These are phyloP conservation scores for Papilio elwesi DNA, from an alignment of 2,888 invertebrate species.

Conservation along the genomic window DNA sequence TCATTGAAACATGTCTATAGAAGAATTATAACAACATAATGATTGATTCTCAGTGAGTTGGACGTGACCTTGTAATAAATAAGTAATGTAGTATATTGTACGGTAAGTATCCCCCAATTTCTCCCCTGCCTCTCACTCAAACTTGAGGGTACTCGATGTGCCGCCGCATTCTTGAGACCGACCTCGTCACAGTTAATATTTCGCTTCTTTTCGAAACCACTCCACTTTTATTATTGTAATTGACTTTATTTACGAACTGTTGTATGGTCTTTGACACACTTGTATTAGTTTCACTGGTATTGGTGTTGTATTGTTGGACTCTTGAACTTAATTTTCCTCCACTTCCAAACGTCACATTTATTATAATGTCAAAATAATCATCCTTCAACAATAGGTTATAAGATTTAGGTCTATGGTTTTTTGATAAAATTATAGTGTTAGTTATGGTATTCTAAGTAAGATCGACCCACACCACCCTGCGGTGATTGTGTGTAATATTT, in stretches of 20 bases:
- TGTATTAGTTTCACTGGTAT: too few species aligned
- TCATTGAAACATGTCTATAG: background rate
- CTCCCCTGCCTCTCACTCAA: background rate
- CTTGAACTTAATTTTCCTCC: too few species aligned
- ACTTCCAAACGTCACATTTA: too few species aligned
- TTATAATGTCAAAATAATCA: too few species aligned
- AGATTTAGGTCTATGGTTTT: too few species aligned
- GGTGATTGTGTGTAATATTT: too few species aligned
- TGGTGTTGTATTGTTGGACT: too few species aligned
- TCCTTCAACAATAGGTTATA: too few species aligned
- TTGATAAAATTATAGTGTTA: too few species aligned
- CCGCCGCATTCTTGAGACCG: slow-evolving; percentile 17
- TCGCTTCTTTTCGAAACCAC: background rate
- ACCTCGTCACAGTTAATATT: slow-evolving; percentile 14
- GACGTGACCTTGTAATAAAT: background rate
- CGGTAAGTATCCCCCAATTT: background rate
- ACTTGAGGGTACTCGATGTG: slow-evolving; percentile 8
- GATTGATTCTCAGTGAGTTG: background rate
- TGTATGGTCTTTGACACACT: background rate
- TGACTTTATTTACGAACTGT: slow-evolving; percentile 10
- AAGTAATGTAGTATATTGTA: background rate
- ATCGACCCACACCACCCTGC: too few species aligned
- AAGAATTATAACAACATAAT: background rate
- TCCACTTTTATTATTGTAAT: slow-evolving; percentile 20
- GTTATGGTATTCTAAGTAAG: too few species aligned